Base-by-base conservation (phyloP, 1,140 invertebrate genomes). In the Lanistes nyassanus region DNA sequence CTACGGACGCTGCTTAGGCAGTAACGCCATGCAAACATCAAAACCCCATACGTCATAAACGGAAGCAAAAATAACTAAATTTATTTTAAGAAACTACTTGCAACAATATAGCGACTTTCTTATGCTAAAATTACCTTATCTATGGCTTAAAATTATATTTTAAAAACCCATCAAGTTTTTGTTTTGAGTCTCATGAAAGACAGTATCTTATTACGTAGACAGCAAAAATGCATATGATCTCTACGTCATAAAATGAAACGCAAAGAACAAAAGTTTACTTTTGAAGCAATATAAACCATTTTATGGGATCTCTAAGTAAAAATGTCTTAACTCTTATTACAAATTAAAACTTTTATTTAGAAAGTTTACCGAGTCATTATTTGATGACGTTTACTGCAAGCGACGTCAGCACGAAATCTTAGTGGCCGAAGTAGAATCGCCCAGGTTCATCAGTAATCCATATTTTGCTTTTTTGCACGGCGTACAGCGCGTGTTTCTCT, bases 371-470 rank as follows among this genome's bases (percentile, higher is more conserved):
- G 42, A 80, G 70, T 73, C 81, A 79, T 4, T 77, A 67, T 74
- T n/a, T 76, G 75, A 76, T 85, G 84, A 85, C 84, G 84, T 83
- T 69, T 23, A 67, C 62, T 79, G 72, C 82, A 84, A 76, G 77
- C 81, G 80, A 85, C 84, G 84, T 85, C 84, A 85, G 84, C 82
- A 84, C 82, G 82, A 80, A 79, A 69, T 64, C 68, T 76, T 55
- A 37, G 62, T 65, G 31, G 16, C 31, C 62, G 31, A 36, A 36
- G 37, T 19, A 66, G 37, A n/a, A 29, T 66, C 42, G 42, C 37
- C 37, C 31, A 36, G 64, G 51, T 68, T 51, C 36, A 42, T 29
- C 26, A 19, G 62, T 71, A 7, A 42, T 42, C 53, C 75, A 76
- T 76, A 76, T 76, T 76, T 68, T 76, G 36, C 47, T 47, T 11